Conservation (phyloP, 1,140 invertebrate species). For the Meloidogyne hapla region DNA sequence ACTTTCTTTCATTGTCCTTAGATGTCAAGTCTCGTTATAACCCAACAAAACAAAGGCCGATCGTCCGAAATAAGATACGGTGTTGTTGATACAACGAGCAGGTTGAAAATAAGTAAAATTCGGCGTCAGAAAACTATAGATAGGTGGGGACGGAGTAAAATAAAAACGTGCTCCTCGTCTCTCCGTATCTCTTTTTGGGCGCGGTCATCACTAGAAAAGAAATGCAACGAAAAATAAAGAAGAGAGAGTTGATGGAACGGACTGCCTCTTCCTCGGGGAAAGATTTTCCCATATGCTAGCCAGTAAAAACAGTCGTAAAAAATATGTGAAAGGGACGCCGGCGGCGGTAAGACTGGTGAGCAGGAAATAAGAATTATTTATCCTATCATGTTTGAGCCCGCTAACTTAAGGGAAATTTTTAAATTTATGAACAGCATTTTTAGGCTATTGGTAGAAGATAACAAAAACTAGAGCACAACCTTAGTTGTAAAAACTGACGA, state of each 20-base stretch:
- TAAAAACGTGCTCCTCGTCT: background rate
- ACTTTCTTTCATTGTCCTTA: background rate
- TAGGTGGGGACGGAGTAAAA: background rate
- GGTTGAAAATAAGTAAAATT: background rate
- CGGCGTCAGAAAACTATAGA: background rate
- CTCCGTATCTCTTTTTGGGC: background rate
- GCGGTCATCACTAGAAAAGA: background rate
- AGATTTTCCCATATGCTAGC: constrained; percentile 13
- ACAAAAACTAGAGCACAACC: background rate
- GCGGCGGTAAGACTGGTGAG: background rate
- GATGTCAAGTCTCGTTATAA: background rate
- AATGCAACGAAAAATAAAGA: background rate
- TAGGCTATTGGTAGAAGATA: background rate
- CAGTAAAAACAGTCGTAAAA: constrained; percentile 33
- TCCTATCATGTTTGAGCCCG: too few species aligned
- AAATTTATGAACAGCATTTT: background rate
- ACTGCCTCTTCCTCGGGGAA: background rate
- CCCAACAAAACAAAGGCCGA: background rate
- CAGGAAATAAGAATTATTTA: background rate
- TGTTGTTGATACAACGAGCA: background rate
- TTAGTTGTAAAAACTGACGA: too few species aligned
- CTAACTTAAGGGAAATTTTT: background rate
- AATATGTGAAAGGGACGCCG: background rate
- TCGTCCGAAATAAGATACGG: background rate
- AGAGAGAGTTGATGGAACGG: background rate